phyloP scores from a whole-genome alignment of 1,140 invertebrate genomes.

The Nymphalis io region DNA sequence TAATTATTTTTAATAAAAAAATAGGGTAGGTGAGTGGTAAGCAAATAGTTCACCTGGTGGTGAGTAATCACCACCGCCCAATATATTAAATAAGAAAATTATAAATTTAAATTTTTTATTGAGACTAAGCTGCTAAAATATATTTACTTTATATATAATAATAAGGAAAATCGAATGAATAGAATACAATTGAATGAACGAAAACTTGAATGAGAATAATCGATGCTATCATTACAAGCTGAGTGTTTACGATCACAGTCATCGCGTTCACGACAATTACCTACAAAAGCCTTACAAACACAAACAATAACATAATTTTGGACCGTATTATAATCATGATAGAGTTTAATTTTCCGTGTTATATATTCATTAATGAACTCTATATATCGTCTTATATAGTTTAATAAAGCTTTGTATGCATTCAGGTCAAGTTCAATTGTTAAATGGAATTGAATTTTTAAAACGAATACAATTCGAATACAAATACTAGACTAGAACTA shows the following conservation, averaged over 20 bases:
- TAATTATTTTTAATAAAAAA: too few species aligned
- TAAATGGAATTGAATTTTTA: constrained; percentile 20
- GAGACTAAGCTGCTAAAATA: not conserved
- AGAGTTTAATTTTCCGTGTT: constrained; percentile 2
- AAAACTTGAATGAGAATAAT: constrained; percentile 17
- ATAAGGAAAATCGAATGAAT: not conserved
- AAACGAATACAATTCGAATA: constrained; percentile 20
- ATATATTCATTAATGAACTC: not conserved
- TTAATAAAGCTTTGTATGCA: constrained; percentile 25
- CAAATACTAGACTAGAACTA: too few species aligned
- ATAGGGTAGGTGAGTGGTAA: too few species aligned
- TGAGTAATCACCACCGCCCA: too few species aligned
- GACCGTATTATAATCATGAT: not conserved
- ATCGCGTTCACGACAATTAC: constrained; percentile 14
- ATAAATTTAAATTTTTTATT: not conserved
- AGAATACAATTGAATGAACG: constrained; percentile 9
- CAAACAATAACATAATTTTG: not conserved
- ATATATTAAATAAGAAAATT: too few species aligned
- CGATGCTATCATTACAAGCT: constrained; percentile 7
- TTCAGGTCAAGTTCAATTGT: constrained; percentile 29
- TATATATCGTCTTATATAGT: constrained; percentile 28
- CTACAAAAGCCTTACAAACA: not conserved
- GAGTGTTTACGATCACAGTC: constrained; percentile 20
- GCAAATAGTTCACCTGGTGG: too few species aligned
- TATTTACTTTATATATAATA: not conserved